phyloP scores from a whole-genome alignment of 30 jellyfish, hydroid and myxozoan genomes.

The Sanderia malayensis region DNA sequence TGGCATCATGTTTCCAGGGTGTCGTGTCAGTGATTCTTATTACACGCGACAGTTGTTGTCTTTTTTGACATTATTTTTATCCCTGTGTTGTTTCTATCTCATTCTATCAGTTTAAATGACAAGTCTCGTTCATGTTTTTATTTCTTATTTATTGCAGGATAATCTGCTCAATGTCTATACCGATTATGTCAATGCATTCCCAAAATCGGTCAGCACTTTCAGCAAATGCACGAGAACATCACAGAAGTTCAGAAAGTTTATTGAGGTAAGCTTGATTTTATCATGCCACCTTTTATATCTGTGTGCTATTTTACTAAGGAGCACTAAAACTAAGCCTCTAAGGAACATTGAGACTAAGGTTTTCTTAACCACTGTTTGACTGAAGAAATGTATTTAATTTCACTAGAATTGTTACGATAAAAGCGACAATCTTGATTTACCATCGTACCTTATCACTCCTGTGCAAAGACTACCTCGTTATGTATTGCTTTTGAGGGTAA shows the following conservation, averaged over 20 bases:
- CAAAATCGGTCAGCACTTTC: conserved; percentile 89
- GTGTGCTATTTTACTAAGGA: too few relatives aligned
- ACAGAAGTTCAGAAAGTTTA: conserved; percentile 78
- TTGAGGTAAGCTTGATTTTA: too few relatives aligned
- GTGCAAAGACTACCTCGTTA: conserved; percentile 94
- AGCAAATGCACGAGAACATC: conserved; percentile 91
- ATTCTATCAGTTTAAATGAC: background rate
- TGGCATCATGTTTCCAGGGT: too few relatives aligned
- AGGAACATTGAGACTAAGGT: too few relatives aligned
- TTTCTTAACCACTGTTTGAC: too few relatives aligned
- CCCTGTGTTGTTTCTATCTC: too few relatives aligned
- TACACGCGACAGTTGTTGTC: too few relatives aligned
- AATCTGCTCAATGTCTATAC: conserved; percentile 74
- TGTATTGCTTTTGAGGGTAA: conserved; percentile 78
- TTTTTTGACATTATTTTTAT: too few relatives aligned
- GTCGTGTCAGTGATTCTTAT: too few relatives aligned
- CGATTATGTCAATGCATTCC: conserved; percentile 85
- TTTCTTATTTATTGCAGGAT: conserved; percentile 37
- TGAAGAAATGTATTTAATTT: too few relatives aligned
- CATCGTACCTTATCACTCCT: conserved; percentile 87
- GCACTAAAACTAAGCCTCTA: too few relatives aligned
- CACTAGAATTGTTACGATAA: conserved; percentile 40
- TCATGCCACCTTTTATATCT: too few relatives aligned
- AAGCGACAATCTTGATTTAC: conserved; percentile 84
- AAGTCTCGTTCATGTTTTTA: background rate